A percentile compares a stretch with the other conserved stretches of the same genome.
phyloP scores from a whole-genome alignment of 1,140 invertebrate genomes.

The Maniola jurtina region DNA sequence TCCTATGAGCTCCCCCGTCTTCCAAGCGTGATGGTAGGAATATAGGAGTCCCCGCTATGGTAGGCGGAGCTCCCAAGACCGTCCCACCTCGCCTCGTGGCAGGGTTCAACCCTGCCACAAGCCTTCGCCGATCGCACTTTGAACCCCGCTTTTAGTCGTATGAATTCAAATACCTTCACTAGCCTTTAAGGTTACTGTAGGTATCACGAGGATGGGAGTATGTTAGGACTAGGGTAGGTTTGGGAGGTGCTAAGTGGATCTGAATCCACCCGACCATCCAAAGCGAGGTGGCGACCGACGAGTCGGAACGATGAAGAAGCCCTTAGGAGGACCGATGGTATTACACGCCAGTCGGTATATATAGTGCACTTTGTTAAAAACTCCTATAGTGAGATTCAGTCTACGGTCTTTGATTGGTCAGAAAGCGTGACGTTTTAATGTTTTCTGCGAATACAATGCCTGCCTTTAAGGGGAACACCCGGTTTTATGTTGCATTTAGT shows the following conservation, averaged over 20 bases:
- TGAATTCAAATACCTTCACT: conserved; percentile 1
- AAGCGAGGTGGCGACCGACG: conserved; percentile 3
- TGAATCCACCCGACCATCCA: neutral
- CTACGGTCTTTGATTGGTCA: neutral
- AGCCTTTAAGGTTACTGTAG: conserved; percentile 5
- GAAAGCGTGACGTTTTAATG: neutral
- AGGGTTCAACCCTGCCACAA: neutral
- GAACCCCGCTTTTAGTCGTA: neutral
- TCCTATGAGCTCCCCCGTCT: conserved; percentile 6
- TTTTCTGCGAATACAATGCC: neutral
- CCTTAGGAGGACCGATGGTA: conserved; percentile 9
- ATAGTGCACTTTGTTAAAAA: conserved; percentile 15
- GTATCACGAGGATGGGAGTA: neutral
- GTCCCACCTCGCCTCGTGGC: neutral
- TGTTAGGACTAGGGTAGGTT: neutral
- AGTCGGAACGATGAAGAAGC: conserved; percentile 10
- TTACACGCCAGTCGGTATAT: neutral
- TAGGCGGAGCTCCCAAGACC: neutral
- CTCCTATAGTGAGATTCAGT: conserved; percentile 17
- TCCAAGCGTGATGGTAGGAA: neutral
- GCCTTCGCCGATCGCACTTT: neutral
- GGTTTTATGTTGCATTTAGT: neutral
- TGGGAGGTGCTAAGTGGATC: neutral
- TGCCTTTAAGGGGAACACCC: neutral
- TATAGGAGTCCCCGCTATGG: neutral